Evolutionary conservation across 2,113 vertebrate species (phyloP).

Genomic region (Antechinus flavipes): DNA sequence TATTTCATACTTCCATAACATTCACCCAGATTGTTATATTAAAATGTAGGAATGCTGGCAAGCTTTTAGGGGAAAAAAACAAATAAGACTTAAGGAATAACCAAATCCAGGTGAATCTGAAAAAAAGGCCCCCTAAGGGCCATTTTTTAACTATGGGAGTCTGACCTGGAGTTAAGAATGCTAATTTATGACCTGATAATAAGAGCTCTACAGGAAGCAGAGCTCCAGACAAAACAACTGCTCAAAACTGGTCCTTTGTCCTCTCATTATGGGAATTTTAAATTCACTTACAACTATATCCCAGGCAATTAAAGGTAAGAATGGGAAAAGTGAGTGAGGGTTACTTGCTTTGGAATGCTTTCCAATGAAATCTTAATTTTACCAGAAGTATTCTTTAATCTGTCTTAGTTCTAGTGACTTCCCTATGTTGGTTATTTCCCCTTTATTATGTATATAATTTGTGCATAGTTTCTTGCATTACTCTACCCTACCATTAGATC

Average conservation of each 20-base stretch:
- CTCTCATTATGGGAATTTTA: neutral
- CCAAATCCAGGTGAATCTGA: neutral
- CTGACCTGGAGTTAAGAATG: neutral
- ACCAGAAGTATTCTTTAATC: no score
- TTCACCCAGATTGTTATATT: neutral
- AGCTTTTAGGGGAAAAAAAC: slow-evolving; percentile 22
- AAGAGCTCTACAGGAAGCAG: neutral
- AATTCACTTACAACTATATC: neutral
- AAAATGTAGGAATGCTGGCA: slow-evolving; percentile 14
- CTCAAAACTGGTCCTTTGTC: neutral
- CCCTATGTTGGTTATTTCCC: no score
- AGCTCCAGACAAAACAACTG: neutral
- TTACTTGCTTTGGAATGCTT: neutral
- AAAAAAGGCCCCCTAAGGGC: neutral
- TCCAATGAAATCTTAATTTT: neutral
- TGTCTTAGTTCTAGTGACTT: no score
- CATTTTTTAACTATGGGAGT: neutral
- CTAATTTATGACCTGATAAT: slow-evolving; percentile 1
- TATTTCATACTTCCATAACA: slow-evolving; percentile 33
- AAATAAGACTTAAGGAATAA: neutral
- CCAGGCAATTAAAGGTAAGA: slow-evolving; percentile 14
- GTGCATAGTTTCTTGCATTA: no score
- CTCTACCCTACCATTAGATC: no score
- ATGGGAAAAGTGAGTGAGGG: neutral
- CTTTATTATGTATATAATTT: no score